These are phyloP conservation scores for Pasiphila rectangulata DNA, from an alignment of 2,888 invertebrate species.

Conservation along the genomic window DNA sequence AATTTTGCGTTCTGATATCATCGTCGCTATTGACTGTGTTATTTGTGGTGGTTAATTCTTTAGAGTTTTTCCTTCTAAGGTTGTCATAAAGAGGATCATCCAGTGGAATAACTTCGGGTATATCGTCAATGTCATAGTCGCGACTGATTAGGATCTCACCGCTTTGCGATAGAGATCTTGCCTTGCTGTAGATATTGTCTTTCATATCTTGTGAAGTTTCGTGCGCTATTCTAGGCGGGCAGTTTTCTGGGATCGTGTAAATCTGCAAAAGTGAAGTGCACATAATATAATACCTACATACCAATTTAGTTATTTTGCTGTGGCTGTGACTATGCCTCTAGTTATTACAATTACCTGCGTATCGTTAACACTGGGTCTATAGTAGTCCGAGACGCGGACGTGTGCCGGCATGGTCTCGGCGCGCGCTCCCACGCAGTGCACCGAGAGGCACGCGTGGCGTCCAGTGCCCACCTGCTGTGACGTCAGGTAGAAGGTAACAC, in stretches of 20 bases:
- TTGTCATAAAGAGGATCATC: constrained; percentile 69
- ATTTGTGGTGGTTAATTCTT: too few species aligned
- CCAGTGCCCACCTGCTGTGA: constrained; percentile 28
- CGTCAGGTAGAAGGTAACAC: constrained; percentile 61
- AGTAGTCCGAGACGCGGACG: constrained; percentile 83
- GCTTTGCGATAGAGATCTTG: constrained; percentile 50
- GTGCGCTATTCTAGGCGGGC: constrained; percentile 55
- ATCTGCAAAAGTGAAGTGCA: constrained; percentile 58
- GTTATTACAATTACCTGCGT: constrained; percentile 81
- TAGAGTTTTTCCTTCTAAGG: constrained; percentile 40
- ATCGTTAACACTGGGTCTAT: constrained; percentile 78
- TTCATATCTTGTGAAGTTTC: constrained; percentile 50
- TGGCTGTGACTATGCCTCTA: too few species aligned
- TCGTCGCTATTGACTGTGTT: neutral
- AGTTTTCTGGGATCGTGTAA: constrained; percentile 72
- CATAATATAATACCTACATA: too few species aligned
- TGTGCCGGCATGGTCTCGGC: constrained; percentile 70
- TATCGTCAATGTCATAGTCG: constrained; percentile 65
- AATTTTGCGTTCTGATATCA: neutral
- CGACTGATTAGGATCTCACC: constrained; percentile 61
- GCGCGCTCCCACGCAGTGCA: constrained; percentile 61
- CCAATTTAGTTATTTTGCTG: too few species aligned
- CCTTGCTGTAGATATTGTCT: constrained; percentile 64
- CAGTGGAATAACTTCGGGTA: constrained; percentile 66
- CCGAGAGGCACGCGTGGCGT: constrained; percentile 47